Evolutionary conservation across 64 coral and sea anemone species (phyloP).

Genomic region (Cladopsammia gracilis): DNA sequence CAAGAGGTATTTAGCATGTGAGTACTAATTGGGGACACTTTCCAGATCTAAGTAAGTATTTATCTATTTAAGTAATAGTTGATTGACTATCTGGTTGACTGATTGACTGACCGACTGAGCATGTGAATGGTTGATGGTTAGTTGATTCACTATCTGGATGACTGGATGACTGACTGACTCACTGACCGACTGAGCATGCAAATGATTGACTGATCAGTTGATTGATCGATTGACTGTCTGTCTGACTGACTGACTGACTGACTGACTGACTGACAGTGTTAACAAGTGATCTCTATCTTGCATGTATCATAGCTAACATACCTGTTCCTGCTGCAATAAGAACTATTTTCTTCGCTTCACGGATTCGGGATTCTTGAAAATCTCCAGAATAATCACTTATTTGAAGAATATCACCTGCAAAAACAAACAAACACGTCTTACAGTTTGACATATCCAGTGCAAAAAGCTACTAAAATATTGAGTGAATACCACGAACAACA

Average conservation of each 20-base stretch:
- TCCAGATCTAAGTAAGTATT: too few relatives aligned
- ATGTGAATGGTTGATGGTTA: too few relatives aligned
- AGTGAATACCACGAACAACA: too few relatives aligned
- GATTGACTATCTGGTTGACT: too few relatives aligned
- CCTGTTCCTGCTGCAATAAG: conserved; percentile 95
- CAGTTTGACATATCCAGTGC: too few relatives aligned
- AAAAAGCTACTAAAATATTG: too few relatives aligned
- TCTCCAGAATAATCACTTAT: conserved; percentile 87
- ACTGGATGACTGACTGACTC: background rate
- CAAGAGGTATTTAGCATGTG: too few relatives aligned
- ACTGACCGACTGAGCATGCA: background rate
- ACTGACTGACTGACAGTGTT: background rate
- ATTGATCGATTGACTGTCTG: background rate
- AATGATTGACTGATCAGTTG: background rate
- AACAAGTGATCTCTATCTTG: background rate
- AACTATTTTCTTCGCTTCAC: conserved; percentile 76
- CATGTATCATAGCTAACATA: background rate
- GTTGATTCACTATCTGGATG: too few relatives aligned
- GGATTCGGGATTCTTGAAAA: conserved; percentile 80
- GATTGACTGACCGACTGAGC: too few relatives aligned
- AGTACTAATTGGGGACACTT: too few relatives aligned
- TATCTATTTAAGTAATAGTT: too few relatives aligned
- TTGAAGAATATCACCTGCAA: conserved; percentile 67
- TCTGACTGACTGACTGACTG: background rate
- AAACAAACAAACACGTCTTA: background rate